Conservation (phyloP, 1,140 invertebrate genomes). For the Yoshiicerus persimilis region DNA sequence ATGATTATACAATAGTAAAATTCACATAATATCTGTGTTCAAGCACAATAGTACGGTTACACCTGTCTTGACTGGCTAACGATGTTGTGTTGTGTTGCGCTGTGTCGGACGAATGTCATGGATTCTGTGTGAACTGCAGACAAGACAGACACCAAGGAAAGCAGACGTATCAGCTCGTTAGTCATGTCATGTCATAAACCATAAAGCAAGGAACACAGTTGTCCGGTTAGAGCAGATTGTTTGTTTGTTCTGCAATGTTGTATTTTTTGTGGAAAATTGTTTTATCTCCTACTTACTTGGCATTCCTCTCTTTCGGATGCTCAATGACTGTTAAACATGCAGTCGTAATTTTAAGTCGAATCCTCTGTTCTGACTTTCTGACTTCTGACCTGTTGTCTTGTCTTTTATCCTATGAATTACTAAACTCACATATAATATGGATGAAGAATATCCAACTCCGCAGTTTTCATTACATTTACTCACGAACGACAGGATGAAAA, state of each 20-base stretch:
- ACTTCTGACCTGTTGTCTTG: neutral
- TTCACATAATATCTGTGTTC: no score
- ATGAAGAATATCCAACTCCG: neutral
- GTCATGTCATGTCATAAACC: conserved; percentile 14
- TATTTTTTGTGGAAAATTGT: neutral
- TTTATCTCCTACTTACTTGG: neutral
- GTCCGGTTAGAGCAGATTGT: neutral
- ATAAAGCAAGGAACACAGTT: neutral
- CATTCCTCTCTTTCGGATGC: neutral
- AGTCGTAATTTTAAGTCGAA: neutral
- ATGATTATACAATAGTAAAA: neutral
- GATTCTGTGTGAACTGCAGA: neutral
- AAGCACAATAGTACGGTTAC: no score
- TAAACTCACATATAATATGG: neutral
- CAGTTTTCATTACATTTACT: neutral
- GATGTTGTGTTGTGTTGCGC: no score
- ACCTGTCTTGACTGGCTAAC: no score
- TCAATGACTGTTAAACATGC: conserved; percentile 6
- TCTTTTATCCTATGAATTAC: neutral
- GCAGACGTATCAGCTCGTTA: neutral
- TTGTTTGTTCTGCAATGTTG: conserved; percentile 4
- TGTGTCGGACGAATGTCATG: neutral
- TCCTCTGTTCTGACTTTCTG: neutral
- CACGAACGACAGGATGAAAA: neutral
- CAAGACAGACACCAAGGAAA: neutral